phyloP scores from a whole-genome alignment of 2,888 invertebrate species.

The Mechanitis messenoides region DNA sequence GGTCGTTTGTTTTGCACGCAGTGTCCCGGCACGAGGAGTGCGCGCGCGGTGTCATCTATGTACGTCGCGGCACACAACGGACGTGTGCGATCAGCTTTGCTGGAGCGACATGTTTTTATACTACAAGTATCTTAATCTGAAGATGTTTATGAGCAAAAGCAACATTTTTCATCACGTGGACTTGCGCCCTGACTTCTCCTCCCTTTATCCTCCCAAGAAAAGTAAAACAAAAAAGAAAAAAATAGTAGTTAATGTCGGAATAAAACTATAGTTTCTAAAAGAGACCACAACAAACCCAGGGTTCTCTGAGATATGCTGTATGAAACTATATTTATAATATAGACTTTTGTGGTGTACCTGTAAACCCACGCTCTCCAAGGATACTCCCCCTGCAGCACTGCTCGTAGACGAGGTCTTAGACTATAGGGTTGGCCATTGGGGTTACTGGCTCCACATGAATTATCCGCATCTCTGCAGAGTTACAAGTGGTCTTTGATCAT shows the following conservation, averaged over 20 bases:
- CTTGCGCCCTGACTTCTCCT: too few species aligned
- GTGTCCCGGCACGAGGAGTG: slow-evolving; percentile 26
- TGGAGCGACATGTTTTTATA: slow-evolving; percentile 6
- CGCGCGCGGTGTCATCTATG: slow-evolving; percentile 12
- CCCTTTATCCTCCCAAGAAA: too few species aligned
- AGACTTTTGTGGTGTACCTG: slow-evolving; percentile 18
- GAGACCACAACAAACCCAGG: too few species aligned
- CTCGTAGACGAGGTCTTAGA: slow-evolving; percentile 14
- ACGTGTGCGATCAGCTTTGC: slow-evolving; percentile 7
- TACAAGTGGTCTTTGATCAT: too few species aligned
- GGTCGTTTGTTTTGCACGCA: slow-evolving; percentile 19
- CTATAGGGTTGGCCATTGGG: slow-evolving; percentile 23
- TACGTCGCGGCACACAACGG: slow-evolving; percentile 28
- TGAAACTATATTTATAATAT: not conserved
- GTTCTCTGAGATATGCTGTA: not conserved
- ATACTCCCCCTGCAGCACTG: slow-evolving; percentile 30
- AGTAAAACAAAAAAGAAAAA: too few species aligned
- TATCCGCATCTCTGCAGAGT: too few species aligned
- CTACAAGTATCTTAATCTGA: too few species aligned
- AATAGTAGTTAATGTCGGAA: too few species aligned
- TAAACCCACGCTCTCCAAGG: slow-evolving; percentile 34
- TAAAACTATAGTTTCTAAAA: too few species aligned
- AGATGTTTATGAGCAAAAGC: too few species aligned
- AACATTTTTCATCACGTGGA: too few species aligned
- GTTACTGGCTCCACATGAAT: slow-evolving; percentile 14